Percentiles rank a stretch among this genome's conserved stretches.
These are phyloP conservation scores for Malurus leucopterus DNA, from an alignment of 2,797 vertebrate species.

Conservation along the genomic window DNA sequence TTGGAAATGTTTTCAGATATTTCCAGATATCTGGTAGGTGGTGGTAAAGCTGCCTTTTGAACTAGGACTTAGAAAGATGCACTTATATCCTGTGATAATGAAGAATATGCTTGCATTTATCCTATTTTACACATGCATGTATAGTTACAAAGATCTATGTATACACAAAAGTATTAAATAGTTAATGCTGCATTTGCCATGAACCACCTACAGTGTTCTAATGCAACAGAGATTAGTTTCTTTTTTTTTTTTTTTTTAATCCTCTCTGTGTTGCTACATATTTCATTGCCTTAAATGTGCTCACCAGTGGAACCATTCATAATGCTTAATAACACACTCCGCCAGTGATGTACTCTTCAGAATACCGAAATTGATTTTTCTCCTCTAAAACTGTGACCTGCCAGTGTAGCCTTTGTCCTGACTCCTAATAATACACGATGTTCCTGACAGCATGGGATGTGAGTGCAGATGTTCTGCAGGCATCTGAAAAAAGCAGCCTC, in stretches of 20 bases:
- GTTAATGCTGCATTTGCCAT: neutral
- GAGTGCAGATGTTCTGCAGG: conserved; percentile 7
- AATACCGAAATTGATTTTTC: conserved; percentile 35
- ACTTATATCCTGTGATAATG: rapidly evolving
- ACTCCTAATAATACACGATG: neutral
- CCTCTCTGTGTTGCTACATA: neutral
- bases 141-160: neutral
- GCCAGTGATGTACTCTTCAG: neutral
- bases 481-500: neutral
- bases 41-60: neutral
- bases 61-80: neutral
- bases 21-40: neutral
- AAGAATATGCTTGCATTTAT: neutral
- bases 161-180: neutral
- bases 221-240: neutral
- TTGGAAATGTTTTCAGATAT: neutral
- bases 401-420: conserved; percentile 16
- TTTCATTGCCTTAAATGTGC: neutral
- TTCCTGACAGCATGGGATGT: conserved; percentile 1
- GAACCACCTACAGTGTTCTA: neutral
- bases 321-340: neutral
- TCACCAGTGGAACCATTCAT: neutral
- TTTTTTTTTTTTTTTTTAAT: neutral
- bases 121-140: neutral
- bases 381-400: conserved; percentile 13